Base-by-base conservation (phyloP, 2,113 vertebrate species). In the Paraplagusia blochii region DNA sequence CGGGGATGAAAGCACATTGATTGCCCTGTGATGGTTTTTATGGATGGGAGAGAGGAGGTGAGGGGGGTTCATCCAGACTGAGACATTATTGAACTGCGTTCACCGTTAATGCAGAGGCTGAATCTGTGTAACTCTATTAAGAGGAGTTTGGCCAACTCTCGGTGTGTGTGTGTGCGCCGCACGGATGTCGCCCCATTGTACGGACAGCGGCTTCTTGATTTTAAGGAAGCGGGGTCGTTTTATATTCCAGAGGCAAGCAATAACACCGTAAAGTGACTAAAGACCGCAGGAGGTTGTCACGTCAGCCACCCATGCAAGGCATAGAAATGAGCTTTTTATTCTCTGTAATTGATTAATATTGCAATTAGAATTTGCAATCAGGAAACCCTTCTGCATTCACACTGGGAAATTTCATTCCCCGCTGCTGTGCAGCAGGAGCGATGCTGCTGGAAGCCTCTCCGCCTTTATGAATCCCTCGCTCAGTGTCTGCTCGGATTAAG, bases 11-110 rank as follows among this genome's bases (percentile, higher is more conserved):
- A 89, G 85, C 80, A 73, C 84, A 88, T 89, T 84, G 85, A 89
- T 89, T 89, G 85, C 81, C 83, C 84, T 87, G 82, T 87, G 85
- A 89, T 87, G 87, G 82, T 86, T 86, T 87, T 86, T 84, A 83
- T 79, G 50, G 50, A 7, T 76, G 84, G 69, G 70, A n/a, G n/a
- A n/a, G n/a, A n/a, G n/a, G n/a, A n/a, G n/a, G n/a, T n/a, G n/a
- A n/a, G 66, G 74, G 85, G 74, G 82, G 85, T 89, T 87, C 85
- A 89, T 84, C 84, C 81, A 83, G 85, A 79, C 84, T 61, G 72
- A 86, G 84, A 85, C 80, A 81, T 87, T 86, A 87, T 87, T 85
- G 85, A 87, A 74, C 85, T 76, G 78, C 68, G 39, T 83, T 83
- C 79, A 54, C 70, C 77, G 82, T 74, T 87, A 87, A 88, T 84